phyloP scores from a whole-genome alignment of 1,140 invertebrate genomes.

The Hestina assimilis region DNA sequence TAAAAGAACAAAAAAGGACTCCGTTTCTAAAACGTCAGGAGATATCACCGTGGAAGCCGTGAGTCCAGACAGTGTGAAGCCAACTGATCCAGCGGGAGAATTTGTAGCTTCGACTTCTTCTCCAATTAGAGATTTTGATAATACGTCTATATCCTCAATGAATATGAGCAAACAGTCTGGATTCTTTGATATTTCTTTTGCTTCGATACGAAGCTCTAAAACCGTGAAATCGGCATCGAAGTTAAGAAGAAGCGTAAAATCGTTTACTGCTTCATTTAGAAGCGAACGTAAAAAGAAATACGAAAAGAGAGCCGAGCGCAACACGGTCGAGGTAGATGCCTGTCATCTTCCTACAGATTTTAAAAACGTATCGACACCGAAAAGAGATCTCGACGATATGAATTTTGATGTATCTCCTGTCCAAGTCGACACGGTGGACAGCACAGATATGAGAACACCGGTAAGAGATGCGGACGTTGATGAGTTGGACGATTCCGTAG shows the following conservation, averaged over 20 bases:
- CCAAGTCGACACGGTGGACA: slow-evolving; percentile 69
- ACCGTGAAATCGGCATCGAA: slow-evolving; percentile 73
- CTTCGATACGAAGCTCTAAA: slow-evolving; percentile 69
- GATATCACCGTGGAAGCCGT: slow-evolving; percentile 66
- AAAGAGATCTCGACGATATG: slow-evolving; percentile 62
- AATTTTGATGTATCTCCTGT: slow-evolving; percentile 71
- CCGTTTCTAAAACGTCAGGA: slow-evolving; percentile 55
- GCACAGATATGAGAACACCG: slow-evolving; percentile 53
- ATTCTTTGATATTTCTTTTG: slow-evolving; percentile 76
- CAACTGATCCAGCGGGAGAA: slow-evolving; percentile 65
- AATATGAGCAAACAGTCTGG: slow-evolving; percentile 75
- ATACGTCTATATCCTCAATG: slow-evolving; percentile 70
- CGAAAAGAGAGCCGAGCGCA: slow-evolving; percentile 64
- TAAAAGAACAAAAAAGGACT: slow-evolving; percentile 70
- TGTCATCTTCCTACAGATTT: slow-evolving; percentile 53
- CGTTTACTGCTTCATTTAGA: slow-evolving; percentile 74
- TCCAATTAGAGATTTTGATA: slow-evolving; percentile 72
- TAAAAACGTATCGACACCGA: slow-evolving; percentile 63
- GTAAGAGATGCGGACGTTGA: slow-evolving; percentile 43
- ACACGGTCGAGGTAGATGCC: slow-evolving; percentile 61
- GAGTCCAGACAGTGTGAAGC: slow-evolving; percentile 61
- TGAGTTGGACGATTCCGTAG: slow-evolving; percentile 57
- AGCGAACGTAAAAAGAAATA: slow-evolving; percentile 78
- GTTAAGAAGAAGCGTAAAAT: slow-evolving; percentile 72
- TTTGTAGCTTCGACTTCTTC: slow-evolving; percentile 72